Conservation (phyloP, 2,888 invertebrate genomes). For the Yponomeuta plumbellus region DNA sequence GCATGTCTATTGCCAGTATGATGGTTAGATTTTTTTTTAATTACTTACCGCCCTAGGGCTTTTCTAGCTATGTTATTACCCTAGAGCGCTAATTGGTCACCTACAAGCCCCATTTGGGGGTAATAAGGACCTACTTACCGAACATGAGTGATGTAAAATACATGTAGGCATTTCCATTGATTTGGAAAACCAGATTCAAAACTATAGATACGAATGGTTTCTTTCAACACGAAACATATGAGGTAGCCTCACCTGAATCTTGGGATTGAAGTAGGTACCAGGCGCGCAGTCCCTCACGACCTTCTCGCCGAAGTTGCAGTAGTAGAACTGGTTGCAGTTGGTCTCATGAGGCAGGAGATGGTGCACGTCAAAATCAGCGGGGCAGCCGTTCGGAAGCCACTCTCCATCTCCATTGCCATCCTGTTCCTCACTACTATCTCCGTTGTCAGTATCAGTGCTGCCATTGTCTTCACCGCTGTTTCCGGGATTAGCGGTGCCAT, state of each 20-base stretch:
- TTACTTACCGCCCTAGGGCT: too few relatives aligned
- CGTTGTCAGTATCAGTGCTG: not conserved
- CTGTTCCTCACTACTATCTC: not conserved
- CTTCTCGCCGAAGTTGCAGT: conserved; percentile 24
- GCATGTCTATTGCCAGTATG: too few relatives aligned
- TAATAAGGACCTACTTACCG: too few relatives aligned
- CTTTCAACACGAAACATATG: not conserved
- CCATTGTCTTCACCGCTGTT: not conserved
- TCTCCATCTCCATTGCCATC: conserved; percentile 16
- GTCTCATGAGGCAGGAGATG: conserved; percentile 24
- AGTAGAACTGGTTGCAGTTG: conserved; percentile 26
- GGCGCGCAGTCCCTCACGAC: conserved; percentile 19
- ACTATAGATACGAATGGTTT: not conserved
- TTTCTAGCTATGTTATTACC: too few relatives aligned
- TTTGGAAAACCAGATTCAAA: too few relatives aligned
- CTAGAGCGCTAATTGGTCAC: too few relatives aligned
- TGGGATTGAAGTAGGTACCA: conserved; percentile 25
- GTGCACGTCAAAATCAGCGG: conserved; percentile 23
- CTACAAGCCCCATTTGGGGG: too few relatives aligned
- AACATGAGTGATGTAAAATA: too few relatives aligned
- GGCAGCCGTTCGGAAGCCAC: conserved; percentile 20
- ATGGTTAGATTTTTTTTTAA: too few relatives aligned
- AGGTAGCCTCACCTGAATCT: conserved; percentile 15
- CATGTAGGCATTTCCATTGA: too few relatives aligned
- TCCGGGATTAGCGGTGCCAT: conserved; percentile 14